These are phyloP conservation scores for Oryzias dopingdopingensis DNA, from an alignment of 2,797 vertebrate genomes.

Conservation along the genomic window DNA sequence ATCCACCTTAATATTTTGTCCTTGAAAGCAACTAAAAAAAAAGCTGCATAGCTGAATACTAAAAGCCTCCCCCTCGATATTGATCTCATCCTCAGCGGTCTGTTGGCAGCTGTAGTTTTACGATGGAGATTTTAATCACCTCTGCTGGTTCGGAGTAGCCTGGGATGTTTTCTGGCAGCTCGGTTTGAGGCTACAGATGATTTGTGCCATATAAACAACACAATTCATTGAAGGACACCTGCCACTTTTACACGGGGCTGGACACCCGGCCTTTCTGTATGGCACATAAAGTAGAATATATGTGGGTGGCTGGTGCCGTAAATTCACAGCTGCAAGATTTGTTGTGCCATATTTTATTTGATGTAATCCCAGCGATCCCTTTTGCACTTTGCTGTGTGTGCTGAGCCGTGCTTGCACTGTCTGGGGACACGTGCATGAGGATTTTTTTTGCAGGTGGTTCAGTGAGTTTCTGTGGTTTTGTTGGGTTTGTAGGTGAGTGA, in stretches of 20 bases:
- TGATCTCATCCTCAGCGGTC: slow-evolving; percentile 30
- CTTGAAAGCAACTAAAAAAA: slow-evolving; percentile 23
- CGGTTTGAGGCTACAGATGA: slow-evolving; percentile 49
- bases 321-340: slow-evolving; percentile 76
- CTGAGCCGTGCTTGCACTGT: slow-evolving; percentile 42
- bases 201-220: slow-evolving; percentile 69
- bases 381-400: slow-evolving; percentile 27
- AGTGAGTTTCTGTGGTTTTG: slow-evolving; percentile 8
- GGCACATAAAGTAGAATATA: slow-evolving; percentile 68
- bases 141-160: slow-evolving; percentile 46
- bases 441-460: slow-evolving; percentile 32
- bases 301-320: slow-evolving; percentile 68
- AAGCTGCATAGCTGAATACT: slow-evolving; percentile 24
- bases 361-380: slow-evolving; percentile 62
- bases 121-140: slow-evolving; percentile 65
- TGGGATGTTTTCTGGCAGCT: slow-evolving; percentile 46
- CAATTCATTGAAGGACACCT: slow-evolving; percentile 70
- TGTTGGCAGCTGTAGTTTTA: slow-evolving; percentile 60
- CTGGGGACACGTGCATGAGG: slow-evolving; percentile 39
- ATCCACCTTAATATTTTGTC: slow-evolving; percentile 25
- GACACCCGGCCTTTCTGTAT: slow-evolving; percentile 52
- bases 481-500: slow-evolving; percentile 4
- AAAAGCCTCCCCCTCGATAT: slow-evolving; percentile 26
- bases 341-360: slow-evolving; percentile 71
- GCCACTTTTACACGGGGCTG: slow-evolving; percentile 62